These are phyloP conservation scores for Emmelina monodactyla DNA, from an alignment of 2,888 invertebrate genomes.

Conservation along the genomic window DNA sequence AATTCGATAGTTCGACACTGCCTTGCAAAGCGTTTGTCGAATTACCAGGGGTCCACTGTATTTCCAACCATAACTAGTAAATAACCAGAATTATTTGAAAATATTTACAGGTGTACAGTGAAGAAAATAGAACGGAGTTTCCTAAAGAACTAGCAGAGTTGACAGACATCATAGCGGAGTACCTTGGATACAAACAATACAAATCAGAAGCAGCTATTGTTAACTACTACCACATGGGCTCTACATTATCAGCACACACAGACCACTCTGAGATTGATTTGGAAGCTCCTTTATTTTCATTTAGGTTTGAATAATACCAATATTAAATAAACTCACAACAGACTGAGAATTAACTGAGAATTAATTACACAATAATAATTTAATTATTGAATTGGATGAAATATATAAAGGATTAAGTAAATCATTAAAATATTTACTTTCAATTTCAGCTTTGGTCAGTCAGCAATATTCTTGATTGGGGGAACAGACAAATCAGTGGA, in stretches of 20 bases:
- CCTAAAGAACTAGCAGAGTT: constrained; percentile 76
- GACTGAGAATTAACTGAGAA: no score
- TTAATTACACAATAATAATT: no score
- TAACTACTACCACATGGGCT: constrained; percentile 94
- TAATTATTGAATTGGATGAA: no score
- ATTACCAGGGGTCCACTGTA: no score
- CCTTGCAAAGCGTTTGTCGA: no score
- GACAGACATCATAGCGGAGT: constrained; percentile 68
- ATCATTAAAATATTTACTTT: no score
- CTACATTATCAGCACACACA: constrained; percentile 91
- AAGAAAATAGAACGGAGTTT: constrained; percentile 71
- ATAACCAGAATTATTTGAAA: no score
- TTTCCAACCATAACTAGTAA: no score
- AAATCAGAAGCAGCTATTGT: constrained; percentile 93
- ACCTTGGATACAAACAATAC: constrained; percentile 68
- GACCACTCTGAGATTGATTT: constrained; percentile 92
- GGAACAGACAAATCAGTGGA: constrained; percentile 73
- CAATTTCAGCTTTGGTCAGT: constrained; percentile 87
- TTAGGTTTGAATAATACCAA: no score
- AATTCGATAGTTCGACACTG: no score
- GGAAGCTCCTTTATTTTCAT: constrained; percentile 88
- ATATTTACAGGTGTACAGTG: constrained; percentile 70
- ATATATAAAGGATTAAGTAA: no score
- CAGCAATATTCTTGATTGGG: constrained; percentile 93
- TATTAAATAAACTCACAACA: no score